These are phyloP conservation scores for Verasper variegatus DNA, from an alignment of 2,113 vertebrate species.

Conservation along the genomic window DNA sequence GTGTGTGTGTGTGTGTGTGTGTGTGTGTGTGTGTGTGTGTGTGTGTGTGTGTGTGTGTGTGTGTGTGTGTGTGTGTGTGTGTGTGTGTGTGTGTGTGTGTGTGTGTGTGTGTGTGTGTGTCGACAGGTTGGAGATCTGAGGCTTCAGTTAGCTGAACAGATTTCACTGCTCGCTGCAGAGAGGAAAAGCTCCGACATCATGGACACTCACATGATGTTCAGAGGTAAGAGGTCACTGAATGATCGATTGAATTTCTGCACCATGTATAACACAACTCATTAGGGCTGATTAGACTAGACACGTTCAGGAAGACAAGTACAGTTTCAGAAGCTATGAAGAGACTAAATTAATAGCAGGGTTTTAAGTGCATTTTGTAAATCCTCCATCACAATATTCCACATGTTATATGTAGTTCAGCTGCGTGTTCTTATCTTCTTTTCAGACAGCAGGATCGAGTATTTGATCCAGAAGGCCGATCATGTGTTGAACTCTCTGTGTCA, in stretches of 20 bases:
- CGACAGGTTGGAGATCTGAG: constrained; percentile 53
- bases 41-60: background rate
- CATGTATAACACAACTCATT: too few species aligned
- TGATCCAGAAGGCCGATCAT: constrained; percentile 71
- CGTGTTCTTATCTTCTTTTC: background rate
- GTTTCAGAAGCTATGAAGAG: too few species aligned
- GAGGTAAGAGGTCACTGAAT: constrained; percentile 37
- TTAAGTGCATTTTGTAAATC: too few species aligned
- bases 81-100: background rate
- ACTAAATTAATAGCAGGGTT: too few species aligned
- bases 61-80: background rate
- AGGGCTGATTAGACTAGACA: too few species aligned
- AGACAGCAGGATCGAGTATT: constrained; percentile 62
- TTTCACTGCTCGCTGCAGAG: constrained; percentile 53
- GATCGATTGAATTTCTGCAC: background rate
- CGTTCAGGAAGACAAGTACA: too few species aligned
- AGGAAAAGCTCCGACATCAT: background rate
- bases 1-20: background rate
- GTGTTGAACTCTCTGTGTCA: constrained; percentile 62
- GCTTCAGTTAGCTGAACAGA: constrained; percentile 68
- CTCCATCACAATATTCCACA: too few species aligned
- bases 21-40: background rate
- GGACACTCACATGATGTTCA: constrained; percentile 17
- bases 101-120: background rate
- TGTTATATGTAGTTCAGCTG: too few species aligned